phyloP scores from a whole-genome alignment of 2,113 vertebrate species.

The Rhynchomys soricoides region DNA sequence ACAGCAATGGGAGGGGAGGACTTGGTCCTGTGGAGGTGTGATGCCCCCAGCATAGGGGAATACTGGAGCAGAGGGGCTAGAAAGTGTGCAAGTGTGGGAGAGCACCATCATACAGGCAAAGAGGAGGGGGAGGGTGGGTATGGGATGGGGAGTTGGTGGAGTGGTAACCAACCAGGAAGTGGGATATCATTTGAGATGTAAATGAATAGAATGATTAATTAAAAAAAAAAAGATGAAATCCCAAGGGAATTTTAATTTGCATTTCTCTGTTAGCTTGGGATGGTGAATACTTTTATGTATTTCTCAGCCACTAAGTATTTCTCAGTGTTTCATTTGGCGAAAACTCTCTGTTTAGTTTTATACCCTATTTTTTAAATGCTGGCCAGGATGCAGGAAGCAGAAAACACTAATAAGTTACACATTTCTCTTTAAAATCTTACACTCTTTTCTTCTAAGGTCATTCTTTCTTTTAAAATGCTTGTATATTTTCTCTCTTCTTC shows the following conservation, averaged over 20 bases:
- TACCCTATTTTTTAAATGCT: not conserved
- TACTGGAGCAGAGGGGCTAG: no score
- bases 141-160: no score
- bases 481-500: not conserved
- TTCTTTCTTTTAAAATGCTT: not conserved
- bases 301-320: not conserved
- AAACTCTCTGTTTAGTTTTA: not conserved
- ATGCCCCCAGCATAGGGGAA: no score
- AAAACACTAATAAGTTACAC: not conserved
- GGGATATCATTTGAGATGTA: no score
- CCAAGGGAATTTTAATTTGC: not conserved
- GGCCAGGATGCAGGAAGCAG: not conserved
- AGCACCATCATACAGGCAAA: no score
- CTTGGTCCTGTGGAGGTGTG: no score
- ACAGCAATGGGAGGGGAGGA: no score
- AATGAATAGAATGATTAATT: no score
- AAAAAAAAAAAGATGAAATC: no score
- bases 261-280: not conserved
- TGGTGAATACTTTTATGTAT: not conserved
- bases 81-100: no score
- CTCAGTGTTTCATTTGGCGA: not conserved
- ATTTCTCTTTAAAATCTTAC: not conserved
- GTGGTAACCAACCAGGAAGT: no score
- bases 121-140: no score
- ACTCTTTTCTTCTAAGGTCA: not conserved